phyloP scores from a whole-genome alignment of 2,113 vertebrate genomes.

The Zosterops pallidus region DNA sequence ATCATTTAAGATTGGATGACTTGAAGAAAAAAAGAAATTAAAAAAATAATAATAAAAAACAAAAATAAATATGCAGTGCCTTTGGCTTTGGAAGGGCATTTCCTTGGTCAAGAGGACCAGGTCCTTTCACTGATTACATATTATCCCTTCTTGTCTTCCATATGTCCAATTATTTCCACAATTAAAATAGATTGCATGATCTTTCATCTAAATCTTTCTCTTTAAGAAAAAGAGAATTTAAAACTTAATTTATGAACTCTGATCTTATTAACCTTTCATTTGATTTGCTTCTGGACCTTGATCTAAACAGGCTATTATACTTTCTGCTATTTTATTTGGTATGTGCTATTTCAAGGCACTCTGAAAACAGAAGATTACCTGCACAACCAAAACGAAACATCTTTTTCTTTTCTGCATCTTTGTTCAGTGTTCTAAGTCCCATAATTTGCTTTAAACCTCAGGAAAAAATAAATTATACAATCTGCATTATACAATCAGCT shows the following conservation, averaged over 20 bases:
- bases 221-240: constrained; percentile 53
- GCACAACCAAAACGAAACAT: neutral
- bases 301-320: constrained; percentile 18
- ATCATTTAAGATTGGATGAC: neutral
- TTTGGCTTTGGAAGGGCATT: neutral
- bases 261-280: constrained; percentile 57
- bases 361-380: neutral
- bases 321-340: neutral
- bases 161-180: neutral
- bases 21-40: neutral
- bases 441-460: neutral
- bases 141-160: neutral
- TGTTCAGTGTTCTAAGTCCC: neutral
- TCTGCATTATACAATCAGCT: neutral
- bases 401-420: neutral
- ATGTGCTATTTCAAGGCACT: neutral
- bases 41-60: too few relatives aligned
- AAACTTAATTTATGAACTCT: constrained; percentile 52
- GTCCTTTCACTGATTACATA: neutral
- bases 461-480: neutral
- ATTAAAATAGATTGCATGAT: constrained; percentile 28
- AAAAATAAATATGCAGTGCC: neutral
- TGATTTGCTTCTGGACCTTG: constrained; percentile 25
- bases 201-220: constrained; percentile 43
- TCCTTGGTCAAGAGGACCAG: neutral